A percentile compares a stretch with the other conserved stretches of the same genome.
phyloP scores from a whole-genome alignment of 2,113 vertebrate genomes.

The Malaclemys terrapin region DNA sequence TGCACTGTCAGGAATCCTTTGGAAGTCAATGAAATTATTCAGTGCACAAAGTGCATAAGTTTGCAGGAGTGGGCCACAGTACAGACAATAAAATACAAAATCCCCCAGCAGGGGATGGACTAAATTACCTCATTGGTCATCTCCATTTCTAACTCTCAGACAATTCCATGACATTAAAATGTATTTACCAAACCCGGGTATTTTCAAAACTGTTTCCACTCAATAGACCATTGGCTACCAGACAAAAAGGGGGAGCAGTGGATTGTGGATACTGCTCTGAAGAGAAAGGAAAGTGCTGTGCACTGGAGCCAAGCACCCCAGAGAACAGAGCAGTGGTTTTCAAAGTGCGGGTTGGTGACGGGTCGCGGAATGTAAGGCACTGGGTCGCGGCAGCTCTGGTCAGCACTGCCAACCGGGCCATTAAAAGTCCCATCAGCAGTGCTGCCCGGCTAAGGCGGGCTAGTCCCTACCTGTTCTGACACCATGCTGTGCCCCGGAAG shows the following conservation, averaged over 20 bases:
- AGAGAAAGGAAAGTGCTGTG: not conserved
- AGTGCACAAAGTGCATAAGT: not conserved
- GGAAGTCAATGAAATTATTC: not conserved
- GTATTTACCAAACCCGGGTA: rapidly evolving
- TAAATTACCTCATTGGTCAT: not conserved
- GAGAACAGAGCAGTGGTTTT: not conserved
- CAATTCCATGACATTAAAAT: not conserved
- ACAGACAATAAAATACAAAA: not conserved
- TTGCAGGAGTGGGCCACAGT: not conserved
- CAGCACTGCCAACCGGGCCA: too few relatives aligned
- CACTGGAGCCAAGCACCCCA: not conserved
- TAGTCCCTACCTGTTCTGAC: too few relatives aligned
- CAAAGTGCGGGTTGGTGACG: too few relatives aligned
- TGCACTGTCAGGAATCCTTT: not conserved
- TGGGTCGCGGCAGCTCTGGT: too few relatives aligned
- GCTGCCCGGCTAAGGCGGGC: too few relatives aligned
- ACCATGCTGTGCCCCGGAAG: too few relatives aligned
- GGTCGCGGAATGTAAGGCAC: too few relatives aligned
- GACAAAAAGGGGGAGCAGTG: not conserved
- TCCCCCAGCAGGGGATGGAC: not conserved
- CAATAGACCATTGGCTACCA: not conserved
- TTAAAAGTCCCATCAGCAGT: too few relatives aligned
- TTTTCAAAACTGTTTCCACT: not conserved
- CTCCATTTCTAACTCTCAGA: not conserved
- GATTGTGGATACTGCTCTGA: not conserved